A percentile compares a stretch with the other conserved stretches of the same genome.
phyloP scores from a whole-genome alignment of 1,140 invertebrate species.

The Oncopodura yosiiana region DNA sequence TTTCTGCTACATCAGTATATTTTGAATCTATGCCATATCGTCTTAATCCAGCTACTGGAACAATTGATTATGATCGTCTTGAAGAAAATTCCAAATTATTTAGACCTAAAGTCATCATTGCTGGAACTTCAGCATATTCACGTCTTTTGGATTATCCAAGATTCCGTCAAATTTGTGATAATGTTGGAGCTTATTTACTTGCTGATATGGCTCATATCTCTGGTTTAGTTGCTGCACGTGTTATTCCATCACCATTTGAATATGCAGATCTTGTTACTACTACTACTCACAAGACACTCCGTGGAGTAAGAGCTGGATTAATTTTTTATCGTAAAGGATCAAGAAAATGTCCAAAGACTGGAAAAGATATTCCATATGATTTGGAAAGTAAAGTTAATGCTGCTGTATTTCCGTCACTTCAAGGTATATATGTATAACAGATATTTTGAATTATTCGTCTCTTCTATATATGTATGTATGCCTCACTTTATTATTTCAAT shows the following conservation, averaged over 20 bases:
- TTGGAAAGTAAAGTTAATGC: slow-evolving; percentile 53
- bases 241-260: slow-evolving; percentile 54
- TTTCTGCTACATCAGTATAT: slow-evolving; percentile 56
- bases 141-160: slow-evolving; percentile 54
- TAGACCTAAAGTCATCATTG: slow-evolving; percentile 56
- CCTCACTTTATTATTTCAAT: too few species aligned
- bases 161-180: slow-evolving; percentile 53
- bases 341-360: slow-evolving; percentile 42
- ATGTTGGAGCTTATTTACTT: slow-evolving; percentile 50
- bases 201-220: slow-evolving; percentile 59
- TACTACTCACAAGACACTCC: slow-evolving; percentile 89
- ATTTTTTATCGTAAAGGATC: slow-evolving; percentile 51
- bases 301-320: slow-evolving; percentile 35
- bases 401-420: slow-evolving; percentile 59
- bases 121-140: slow-evolving; percentile 58
- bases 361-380: slow-evolving; percentile 52
- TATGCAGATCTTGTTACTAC: slow-evolving; percentile 85
- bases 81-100: slow-evolving; percentile 50
- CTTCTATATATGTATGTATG: too few species aligned
- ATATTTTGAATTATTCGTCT: too few species aligned
- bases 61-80: slow-evolving; percentile 59
- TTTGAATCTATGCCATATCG: slow-evolving; percentile 61
- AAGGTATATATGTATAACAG: too few species aligned
- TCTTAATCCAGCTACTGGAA: slow-evolving; percentile 49
- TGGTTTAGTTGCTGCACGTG: slow-evolving; percentile 53